These are phyloP conservation scores for Zosterops lateralis DNA, from an alignment of 2,113 vertebrate genomes.

Conservation along the genomic window DNA sequence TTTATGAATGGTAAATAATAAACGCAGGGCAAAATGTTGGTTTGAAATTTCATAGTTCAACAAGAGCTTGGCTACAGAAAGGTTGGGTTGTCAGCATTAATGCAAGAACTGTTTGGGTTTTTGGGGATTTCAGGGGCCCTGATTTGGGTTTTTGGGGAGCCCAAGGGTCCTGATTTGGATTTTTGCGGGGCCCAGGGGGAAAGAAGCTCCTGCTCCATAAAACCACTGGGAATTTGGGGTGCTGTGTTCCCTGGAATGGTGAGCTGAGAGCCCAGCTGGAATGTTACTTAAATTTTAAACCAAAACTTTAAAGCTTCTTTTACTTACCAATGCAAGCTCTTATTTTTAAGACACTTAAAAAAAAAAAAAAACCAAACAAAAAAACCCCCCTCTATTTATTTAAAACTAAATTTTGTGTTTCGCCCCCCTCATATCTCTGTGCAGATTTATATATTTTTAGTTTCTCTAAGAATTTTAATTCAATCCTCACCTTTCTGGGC, in stretches of 20 bases:
- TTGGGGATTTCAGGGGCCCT: too few species aligned
- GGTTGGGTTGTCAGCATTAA: fast-evolving
- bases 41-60: fast-evolving
- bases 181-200: fast-evolving
- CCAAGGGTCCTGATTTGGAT: fast-evolving
- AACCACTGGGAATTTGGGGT: background rate
- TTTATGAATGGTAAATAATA: background rate
- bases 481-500: background rate
- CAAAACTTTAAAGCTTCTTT: background rate
- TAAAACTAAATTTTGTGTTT: background rate
- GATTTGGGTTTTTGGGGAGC: too few species aligned
- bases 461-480: too few species aligned
- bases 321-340: background rate
- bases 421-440: background rate
- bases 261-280: background rate
- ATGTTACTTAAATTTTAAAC: background rate
- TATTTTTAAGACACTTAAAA: background rate
- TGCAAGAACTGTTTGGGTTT: too few species aligned
- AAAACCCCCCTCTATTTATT: background rate
- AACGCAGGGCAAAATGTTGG: background rate
- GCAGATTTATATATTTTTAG: background rate
- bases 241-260: fast-evolving
- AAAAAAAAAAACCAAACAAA: too few species aligned
- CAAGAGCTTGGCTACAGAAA: background rate
- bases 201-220: fast-evolving